Evolutionary conservation across 2,113 vertebrate species (phyloP).

Genomic region (Thunnus thynnus): DNA sequence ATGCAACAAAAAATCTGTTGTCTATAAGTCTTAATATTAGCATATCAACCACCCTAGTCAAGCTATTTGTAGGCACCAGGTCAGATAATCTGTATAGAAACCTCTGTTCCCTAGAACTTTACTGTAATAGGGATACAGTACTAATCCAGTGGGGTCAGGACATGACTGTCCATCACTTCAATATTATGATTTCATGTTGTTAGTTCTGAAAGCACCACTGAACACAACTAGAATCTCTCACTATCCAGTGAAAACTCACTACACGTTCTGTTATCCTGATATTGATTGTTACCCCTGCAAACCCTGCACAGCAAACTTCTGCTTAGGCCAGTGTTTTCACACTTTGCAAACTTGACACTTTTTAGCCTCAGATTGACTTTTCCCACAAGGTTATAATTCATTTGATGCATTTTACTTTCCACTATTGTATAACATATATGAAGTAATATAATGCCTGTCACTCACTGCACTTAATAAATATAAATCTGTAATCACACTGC

Average conservation of each 20-base stretch:
- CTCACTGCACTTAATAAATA: neutral
- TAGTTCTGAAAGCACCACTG: too few species aligned
- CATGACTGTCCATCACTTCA: too few species aligned
- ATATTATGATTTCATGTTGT: too few species aligned
- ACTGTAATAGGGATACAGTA: too few species aligned
- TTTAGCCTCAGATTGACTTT: neutral
- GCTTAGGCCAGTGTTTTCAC: slow-evolving; percentile 21
- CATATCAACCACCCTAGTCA: too few species aligned
- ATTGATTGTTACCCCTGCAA: slow-evolving; percentile 11
- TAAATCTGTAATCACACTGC: neutral
- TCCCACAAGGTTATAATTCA: neutral
- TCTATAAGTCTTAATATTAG: too few species aligned
- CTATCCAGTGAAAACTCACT: neutral
- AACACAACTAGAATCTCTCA: neutral
- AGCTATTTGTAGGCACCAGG: too few species aligned
- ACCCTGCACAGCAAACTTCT: slow-evolving; percentile 17
- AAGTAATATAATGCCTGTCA: neutral
- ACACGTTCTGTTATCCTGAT: neutral
- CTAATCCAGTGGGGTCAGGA: too few species aligned
- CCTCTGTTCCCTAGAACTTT: too few species aligned
- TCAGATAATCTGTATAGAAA: too few species aligned
- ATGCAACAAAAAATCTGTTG: too few species aligned
- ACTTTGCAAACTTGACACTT: slow-evolving; percentile 26
- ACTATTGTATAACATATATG: neutral
- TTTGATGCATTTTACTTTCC: slow-evolving; percentile 5